A percentile compares a stretch with the other conserved stretches of the same genome.
Evolutionary conservation across 92 coral and sea anemone species (phyloP).

Genomic region (Galaxea fascicularis): DNA sequence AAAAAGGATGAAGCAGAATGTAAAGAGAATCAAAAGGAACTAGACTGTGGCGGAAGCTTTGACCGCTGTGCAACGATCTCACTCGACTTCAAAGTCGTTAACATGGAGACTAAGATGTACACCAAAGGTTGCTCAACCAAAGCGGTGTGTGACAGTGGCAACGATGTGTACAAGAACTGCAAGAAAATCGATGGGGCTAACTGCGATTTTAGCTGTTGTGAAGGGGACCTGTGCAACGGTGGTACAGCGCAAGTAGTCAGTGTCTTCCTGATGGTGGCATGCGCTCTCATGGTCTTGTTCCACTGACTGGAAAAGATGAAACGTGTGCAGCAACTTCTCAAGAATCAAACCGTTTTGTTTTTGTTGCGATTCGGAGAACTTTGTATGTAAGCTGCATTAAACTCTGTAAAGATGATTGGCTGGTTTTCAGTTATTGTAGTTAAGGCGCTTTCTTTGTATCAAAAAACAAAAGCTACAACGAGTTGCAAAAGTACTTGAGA

Average conservation of each 20-base stretch:
- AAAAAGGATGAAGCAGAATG: conserved; percentile 20
- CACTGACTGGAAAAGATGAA: neutral
- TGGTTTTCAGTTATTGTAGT: neutral
- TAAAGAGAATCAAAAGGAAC: neutral
- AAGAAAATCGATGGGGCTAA: too few species aligned
- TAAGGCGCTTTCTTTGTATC: too few species aligned
- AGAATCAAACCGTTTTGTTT: too few species aligned
- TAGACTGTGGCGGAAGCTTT: neutral
- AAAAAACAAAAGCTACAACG: too few species aligned
- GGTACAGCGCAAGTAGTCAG: conserved; percentile 1
- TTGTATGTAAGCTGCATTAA: neutral
- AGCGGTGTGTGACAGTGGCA: neutral
- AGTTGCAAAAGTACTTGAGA: too few species aligned
- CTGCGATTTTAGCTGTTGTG: neutral
- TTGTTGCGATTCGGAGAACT: too few species aligned
- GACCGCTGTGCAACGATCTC: neutral
- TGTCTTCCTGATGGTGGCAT: conserved; percentile 23
- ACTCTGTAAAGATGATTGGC: neutral
- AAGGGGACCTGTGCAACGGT: conserved; percentile 17
- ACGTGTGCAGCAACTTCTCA: neutral
- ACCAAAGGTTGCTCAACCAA: neutral
- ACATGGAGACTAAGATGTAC: neutral
- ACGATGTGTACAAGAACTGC: neutral
- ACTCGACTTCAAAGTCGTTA: neutral
- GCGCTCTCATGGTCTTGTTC: neutral